A percentile compares a stretch with the other conserved stretches of the same genome.
These are phyloP conservation scores for Orthosia cruda DNA, from an alignment of 2,888 invertebrate species.

Conservation along the genomic window DNA sequence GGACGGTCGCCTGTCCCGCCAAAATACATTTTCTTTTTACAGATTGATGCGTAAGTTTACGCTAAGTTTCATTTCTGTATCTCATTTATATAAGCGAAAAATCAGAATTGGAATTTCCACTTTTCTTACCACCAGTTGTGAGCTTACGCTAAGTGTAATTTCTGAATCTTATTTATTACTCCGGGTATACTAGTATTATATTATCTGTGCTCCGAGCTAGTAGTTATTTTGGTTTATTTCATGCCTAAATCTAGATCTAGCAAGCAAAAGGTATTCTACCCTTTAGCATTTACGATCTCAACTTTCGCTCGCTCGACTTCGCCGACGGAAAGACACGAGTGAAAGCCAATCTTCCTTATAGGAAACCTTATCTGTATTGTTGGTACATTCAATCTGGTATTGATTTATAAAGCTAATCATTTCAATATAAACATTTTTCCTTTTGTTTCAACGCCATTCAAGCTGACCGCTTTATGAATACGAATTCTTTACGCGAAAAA, in stretches of 20 bases:
- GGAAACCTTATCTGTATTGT: slow-evolving; percentile 18
- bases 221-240: background rate
- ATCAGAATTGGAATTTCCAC: too few relatives aligned
- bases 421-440: slow-evolving; percentile 36
- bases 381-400: background rate
- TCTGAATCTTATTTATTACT: too few relatives aligned
- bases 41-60: background rate
- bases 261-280: too few relatives aligned
- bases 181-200: too few relatives aligned
- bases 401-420: slow-evolving; percentile 14
- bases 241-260: background rate
- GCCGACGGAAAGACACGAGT: background rate
- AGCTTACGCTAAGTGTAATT: background rate
- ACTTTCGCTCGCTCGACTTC: slow-evolving; percentile 12
- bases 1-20: background rate
- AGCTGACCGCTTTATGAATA: background rate
- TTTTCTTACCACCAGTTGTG: too few relatives aligned
- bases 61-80: background rate
- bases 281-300: background rate
- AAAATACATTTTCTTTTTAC: background rate
- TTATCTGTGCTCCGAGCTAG: too few relatives aligned
- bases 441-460: slow-evolving; percentile 23
- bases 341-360: slow-evolving; percentile 1
- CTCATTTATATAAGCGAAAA: too few relatives aligned
- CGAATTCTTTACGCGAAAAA: slow-evolving; percentile 34